Evolutionary conservation across 1,140 invertebrate species (phyloP).

Genomic region (Diabrotica undecimpunctata): DNA sequence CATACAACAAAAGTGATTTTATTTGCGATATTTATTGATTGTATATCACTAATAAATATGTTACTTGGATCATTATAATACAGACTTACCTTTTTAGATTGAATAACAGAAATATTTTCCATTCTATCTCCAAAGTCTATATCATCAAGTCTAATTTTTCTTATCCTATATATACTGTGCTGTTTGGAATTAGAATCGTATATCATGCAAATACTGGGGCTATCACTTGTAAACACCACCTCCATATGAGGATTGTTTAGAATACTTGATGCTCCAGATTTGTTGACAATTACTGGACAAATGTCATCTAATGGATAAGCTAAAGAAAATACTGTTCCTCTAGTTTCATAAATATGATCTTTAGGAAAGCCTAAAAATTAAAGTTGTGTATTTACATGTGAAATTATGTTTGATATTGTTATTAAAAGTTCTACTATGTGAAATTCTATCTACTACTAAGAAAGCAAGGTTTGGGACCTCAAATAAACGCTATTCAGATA

Average conservation of each 20-base stretch:
- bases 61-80: too few species aligned
- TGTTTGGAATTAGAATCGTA: constrained; percentile 72
- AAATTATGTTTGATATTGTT: too few species aligned
- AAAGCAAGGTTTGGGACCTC: too few species aligned
- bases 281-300: constrained; percentile 74
- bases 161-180: constrained; percentile 79
- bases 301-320: constrained; percentile 87
- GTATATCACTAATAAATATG: too few species aligned
- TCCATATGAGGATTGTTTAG: constrained; percentile 52
- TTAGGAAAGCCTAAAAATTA: constrained; percentile 26
- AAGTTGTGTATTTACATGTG: constrained; percentile 8
- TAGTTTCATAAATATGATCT: constrained; percentile 41
- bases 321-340: constrained; percentile 76
- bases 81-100: constrained; percentile 32
- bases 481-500: too few species aligned
- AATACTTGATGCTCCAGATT: constrained; percentile 53
- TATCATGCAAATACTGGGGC: constrained; percentile 60
- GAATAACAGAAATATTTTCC: constrained; percentile 25
- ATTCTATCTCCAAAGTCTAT: constrained; percentile 43
- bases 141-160: constrained; percentile 73
- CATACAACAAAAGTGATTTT: too few species aligned
- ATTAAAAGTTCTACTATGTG: too few species aligned
- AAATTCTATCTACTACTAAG: too few species aligned
- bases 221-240: constrained; percentile 53
- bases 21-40: too few species aligned